Evolutionary conservation across 2,113 vertebrate genomes (phyloP).

Genomic region (Ciconia maguari): DNA sequence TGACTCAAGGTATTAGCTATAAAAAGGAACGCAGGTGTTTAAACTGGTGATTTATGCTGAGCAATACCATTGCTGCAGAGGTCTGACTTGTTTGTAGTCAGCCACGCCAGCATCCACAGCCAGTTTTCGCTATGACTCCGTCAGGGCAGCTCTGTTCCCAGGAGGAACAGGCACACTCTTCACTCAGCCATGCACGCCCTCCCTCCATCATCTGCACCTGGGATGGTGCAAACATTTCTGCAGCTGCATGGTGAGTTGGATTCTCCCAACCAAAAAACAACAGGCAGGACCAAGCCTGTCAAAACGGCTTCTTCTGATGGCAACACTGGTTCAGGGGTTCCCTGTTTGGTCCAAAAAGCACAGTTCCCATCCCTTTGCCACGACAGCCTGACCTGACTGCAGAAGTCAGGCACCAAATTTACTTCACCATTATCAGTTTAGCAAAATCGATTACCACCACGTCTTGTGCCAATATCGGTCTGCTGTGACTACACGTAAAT

Average conservation of each 20-base stretch:
- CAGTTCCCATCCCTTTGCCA: not conserved
- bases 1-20: not conserved
- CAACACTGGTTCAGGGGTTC: not conserved
- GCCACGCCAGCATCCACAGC: not conserved
- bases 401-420: not conserved
- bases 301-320: not conserved
- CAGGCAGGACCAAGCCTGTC: not conserved
- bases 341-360: not conserved
- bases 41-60: not conserved
- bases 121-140: not conserved
- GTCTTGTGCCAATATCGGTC: not conserved
- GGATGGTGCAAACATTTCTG: not conserved
- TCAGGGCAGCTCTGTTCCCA: not conserved
- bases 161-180: not conserved
- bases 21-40: not conserved
- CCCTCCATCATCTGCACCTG: not conserved
- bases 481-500: not conserved
- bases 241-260: not conserved
- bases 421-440: not conserved
- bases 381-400: not conserved
- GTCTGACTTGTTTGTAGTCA: not conserved
- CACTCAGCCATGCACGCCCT: fast-evolving
- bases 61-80: not conserved
- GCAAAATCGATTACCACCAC: not conserved
- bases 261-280: not conserved